Percentiles rank a stretch among this genome's conserved stretches.
Conservation (phyloP, 2,113 vertebrate genomes). For the Corvus moneduloides region DNA sequence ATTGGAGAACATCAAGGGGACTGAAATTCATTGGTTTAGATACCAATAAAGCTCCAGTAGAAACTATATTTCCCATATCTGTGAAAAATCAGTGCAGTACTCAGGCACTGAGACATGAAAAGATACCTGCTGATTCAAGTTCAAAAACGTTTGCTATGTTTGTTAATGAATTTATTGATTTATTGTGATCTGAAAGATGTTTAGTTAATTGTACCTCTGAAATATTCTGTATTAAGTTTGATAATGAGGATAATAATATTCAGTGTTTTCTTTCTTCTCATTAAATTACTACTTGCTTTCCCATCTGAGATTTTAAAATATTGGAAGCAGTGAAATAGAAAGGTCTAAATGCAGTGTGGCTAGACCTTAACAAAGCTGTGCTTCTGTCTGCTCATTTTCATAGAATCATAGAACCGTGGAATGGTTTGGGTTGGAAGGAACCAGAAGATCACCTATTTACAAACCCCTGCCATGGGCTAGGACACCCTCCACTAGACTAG, state of each 20-base stretch:
- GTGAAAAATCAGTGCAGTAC: not conserved
- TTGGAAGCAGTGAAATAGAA: not conserved
- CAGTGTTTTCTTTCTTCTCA: not conserved
- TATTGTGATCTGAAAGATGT: not conserved
- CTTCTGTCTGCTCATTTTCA: not conserved
- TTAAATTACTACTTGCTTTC: not conserved
- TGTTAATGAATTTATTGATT: not conserved
- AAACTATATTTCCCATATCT: not conserved
- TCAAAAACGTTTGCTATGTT: not conserved
- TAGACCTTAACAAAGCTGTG: not conserved
- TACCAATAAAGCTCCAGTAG: not conserved
- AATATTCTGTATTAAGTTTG: not conserved
- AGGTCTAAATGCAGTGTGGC: not conserved
- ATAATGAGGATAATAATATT: not conserved
- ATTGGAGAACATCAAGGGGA: not conserved
- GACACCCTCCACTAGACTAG: not conserved
- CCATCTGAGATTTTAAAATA: not conserved
- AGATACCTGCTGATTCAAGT: not conserved
- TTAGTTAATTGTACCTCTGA: not conserved
- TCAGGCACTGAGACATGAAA: not conserved
- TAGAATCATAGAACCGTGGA: not conserved
- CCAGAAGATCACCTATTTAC: not conserved
- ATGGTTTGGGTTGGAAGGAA: not conserved
- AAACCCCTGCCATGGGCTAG: not conserved
- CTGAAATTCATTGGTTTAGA: not conserved